These are phyloP conservation scores for Epirrita christyi DNA, from an alignment of 2,888 invertebrate genomes.

Conservation along the genomic window DNA sequence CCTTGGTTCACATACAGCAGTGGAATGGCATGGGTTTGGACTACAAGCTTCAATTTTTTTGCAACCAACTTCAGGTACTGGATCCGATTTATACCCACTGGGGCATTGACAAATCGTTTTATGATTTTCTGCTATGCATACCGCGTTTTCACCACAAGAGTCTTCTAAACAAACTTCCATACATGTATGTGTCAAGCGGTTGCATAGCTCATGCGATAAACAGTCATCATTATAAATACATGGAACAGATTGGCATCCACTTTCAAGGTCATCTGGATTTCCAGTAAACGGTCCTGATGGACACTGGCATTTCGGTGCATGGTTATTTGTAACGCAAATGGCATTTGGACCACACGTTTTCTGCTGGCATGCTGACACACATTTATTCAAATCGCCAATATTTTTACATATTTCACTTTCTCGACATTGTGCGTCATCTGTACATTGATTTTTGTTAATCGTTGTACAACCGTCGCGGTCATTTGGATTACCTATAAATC, in stretches of 20 bases:
- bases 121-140: conserved; percentile 94
- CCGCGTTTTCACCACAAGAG: conserved; percentile 94
- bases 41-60: conserved; percentile 88
- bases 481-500: conserved; percentile 95
- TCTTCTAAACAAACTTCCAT: conserved; percentile 92
- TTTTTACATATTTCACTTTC: conserved; percentile 92
- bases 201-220: conserved; percentile 91
- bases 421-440: conserved; percentile 91
- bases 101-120: conserved; percentile 94
- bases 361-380: conserved; percentile 91
- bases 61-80: conserved; percentile 93
- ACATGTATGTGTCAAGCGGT: conserved; percentile 92
- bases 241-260: conserved; percentile 91
- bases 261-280: conserved; percentile 90
- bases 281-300: conserved; percentile 94
- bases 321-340: conserved; percentile 94
- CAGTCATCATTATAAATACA: conserved; percentile 95
- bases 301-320: conserved; percentile 95
- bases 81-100: conserved; percentile 91
- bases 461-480: conserved; percentile 94
- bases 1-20: conserved; percentile 90
- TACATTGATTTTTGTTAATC: conserved; percentile 90
- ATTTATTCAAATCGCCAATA: conserved; percentile 86
- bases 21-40: conserved; percentile 91
- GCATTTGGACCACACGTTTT: conserved; percentile 93